Evolutionary conservation across 2,113 vertebrate species (phyloP).

Genomic region (Pseudorectes ferrugineus): DNA sequence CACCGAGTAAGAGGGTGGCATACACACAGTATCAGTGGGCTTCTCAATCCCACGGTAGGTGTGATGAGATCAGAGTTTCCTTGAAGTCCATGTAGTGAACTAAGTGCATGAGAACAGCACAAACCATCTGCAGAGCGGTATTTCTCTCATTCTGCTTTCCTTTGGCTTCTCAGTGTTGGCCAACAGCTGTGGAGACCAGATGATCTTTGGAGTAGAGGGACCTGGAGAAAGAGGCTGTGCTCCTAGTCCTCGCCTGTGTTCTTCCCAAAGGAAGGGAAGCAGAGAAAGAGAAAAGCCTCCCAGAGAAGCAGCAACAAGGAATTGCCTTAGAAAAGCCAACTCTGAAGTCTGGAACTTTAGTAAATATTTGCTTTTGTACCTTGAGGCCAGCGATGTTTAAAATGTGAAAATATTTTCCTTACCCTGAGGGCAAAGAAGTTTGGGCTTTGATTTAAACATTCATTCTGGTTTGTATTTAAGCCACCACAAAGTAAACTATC

Average conservation of each 20-base stretch:
- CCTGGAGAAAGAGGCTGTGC: neutral
- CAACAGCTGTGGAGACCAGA: neutral
- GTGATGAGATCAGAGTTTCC: neutral
- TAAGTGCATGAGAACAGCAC: neutral
- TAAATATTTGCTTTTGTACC: conserved; percentile 22
- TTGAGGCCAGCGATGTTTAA: neutral
- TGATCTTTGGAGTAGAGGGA: neutral
- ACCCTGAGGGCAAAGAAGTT: neutral
- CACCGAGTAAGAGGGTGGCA: neutral
- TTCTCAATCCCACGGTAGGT: neutral
- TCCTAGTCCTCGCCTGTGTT: neutral
- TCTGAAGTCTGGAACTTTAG: conserved; percentile 6
- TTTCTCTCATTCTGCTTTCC: neutral
- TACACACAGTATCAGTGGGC: neutral
- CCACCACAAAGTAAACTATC: neutral
- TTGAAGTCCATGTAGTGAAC: neutral
- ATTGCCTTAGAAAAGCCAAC: neutral
- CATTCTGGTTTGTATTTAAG: conserved; percentile 4
- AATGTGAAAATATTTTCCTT: conserved; percentile 12
- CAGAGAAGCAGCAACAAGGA: neutral
- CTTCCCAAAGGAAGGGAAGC: neutral
- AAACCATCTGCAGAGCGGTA: neutral
- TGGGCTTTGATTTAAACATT: conserved; percentile 33
- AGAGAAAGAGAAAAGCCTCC: neutral
- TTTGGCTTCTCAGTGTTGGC: neutral